Evolutionary conservation across 2,797 vertebrate species (phyloP), one percentile per base, ranked within the genome.

Genomic region (Rousettus madagascariensis): DNA sequence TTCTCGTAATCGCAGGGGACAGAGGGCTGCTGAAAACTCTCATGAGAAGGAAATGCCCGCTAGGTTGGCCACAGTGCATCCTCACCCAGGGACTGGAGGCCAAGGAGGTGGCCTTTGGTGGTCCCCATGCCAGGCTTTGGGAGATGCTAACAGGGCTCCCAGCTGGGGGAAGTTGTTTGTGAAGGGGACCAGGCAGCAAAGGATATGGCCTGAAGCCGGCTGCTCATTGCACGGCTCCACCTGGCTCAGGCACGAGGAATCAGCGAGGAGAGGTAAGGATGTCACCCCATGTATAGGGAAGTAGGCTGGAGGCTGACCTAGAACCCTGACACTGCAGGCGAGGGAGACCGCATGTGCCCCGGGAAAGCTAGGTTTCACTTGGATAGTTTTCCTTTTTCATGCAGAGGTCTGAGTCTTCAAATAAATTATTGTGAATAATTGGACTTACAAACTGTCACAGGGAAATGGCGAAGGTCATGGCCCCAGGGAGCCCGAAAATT

Each of bases 371-470:
- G 6, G 10, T 49, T n/a, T 49, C 36, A 1, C n/a, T 68, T 16
- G 36, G 59, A 74, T 38, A 36, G 38, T 36, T 97, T 94, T 75
- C 26, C 72, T 88, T 94, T 82, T 55, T 82, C 65, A 59, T 66
- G 5, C 78, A 38, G 80, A 95, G 49, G 10, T 77, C 19, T 19
- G 90, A 66, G 4, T 68, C 63, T 57, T 68, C 63, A 59, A 77
- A 84, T 57, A 79, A 83, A 66, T 86, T 46, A 90, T 63, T 16
- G 20, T 41, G 61, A 69, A 72, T 61, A 84, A 51, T 22, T 55
- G 55, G 61, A 59, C 43, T 90, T 74, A 41, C 8, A 61, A 61
- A 72, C 12, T 26, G 59, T 93, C 68, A 30, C 9, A 59, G 80
- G 46, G 72, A 72, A 74, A 88, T 43, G 74, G 57, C 26, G 30